A percentile compares a stretch with the other conserved stretches of the same genome.
Evolutionary conservation across 2,888 invertebrate genomes (phyloP).

Genomic region (Neuroscelio doddi): DNA sequence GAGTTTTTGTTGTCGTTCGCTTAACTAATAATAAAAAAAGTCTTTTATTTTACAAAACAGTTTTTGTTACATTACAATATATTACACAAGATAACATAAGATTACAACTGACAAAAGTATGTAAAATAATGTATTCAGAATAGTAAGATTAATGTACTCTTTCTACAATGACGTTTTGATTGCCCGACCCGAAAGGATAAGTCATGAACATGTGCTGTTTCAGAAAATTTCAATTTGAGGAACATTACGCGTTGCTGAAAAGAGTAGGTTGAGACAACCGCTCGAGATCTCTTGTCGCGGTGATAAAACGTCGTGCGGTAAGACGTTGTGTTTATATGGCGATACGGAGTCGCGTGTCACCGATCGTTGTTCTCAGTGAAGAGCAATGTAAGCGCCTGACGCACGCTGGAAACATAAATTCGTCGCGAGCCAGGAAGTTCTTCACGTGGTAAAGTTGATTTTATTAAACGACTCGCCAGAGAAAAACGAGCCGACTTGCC

Average conservation of each 20-base stretch:
- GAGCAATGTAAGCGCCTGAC: conserved; percentile 44
- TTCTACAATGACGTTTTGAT: conserved; percentile 32
- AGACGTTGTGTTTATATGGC: conserved; percentile 45
- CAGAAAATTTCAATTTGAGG: conserved; percentile 44
- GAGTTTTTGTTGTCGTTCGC: no score
- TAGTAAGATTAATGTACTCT: no score
- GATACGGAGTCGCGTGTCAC: conserved; percentile 52
- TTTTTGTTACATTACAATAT: no score
- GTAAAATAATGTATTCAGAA: no score
- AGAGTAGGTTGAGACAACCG: conserved; percentile 12
- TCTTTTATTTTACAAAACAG: no score
- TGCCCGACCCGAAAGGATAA: conserved; percentile 25
- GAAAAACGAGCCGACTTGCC: conserved; percentile 57
- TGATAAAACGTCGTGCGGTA: conserved; percentile 53
- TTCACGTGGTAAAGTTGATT: conserved; percentile 54
- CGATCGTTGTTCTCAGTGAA: conserved; percentile 42
- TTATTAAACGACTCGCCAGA: conserved; percentile 61
- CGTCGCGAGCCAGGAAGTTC: conserved; percentile 45
- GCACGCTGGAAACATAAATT: conserved; percentile 57
- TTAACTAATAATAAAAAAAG: no score
- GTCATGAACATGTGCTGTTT: conserved; percentile 33
- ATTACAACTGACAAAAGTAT: no score
- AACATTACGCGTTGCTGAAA: conserved; percentile 17
- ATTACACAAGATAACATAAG: no score
- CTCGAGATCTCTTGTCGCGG: conserved; percentile 35